Evolutionary conservation across 2,797 vertebrate species (phyloP).

Genomic region (Chaetodon trifasciatus): DNA sequence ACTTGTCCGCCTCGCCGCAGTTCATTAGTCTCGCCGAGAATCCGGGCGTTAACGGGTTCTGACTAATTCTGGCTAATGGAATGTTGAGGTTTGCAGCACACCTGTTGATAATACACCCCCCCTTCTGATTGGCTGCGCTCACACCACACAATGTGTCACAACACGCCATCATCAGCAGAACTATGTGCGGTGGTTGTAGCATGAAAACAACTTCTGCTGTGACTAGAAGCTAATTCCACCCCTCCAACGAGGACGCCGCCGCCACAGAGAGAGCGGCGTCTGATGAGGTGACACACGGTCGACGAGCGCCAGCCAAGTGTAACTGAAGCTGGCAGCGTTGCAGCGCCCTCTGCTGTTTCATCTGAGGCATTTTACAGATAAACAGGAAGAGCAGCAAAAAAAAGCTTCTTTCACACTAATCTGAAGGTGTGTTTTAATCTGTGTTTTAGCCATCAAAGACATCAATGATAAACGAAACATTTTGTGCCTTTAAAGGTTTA

Average conservation of each 20-base stretch:
- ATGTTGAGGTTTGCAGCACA: slow-evolving; percentile 12
- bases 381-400: slow-evolving; percentile 14
- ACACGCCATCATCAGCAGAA: neutral
- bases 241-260: neutral
- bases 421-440: neutral
- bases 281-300: neutral
- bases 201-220: neutral
- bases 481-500: neutral
- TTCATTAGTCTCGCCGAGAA: neutral
- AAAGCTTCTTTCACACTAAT: neutral
- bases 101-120: neutral
- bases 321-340: neutral
- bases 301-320: neutral
- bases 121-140: neutral
- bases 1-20: neutral
- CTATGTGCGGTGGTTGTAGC: neutral
- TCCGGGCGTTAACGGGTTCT: neutral
- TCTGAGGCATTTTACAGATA: too few species aligned
- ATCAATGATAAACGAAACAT: neutral
- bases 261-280: neutral
- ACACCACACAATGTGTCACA: neutral
- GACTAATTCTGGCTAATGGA: neutral
- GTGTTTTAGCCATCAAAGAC: neutral
- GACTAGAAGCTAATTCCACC: neutral
- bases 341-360: slow-evolving; percentile 43